Conservation (phyloP, 2,888 invertebrate species). For the Drosophila infuscata region DNA sequence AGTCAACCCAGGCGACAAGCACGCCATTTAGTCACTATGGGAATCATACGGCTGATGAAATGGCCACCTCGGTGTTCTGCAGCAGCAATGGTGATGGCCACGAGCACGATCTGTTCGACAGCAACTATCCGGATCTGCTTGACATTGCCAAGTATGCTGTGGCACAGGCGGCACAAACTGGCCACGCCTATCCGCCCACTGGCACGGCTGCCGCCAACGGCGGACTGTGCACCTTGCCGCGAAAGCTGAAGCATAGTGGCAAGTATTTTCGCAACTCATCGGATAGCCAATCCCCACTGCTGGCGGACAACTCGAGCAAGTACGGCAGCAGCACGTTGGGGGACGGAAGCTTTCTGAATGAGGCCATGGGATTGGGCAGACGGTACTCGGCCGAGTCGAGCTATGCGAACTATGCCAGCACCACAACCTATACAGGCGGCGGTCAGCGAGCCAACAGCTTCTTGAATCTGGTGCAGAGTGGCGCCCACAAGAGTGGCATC, state of each 20-base stretch:
- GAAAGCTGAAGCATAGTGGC: constrained; percentile 83
- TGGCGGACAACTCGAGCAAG: constrained; percentile 88
- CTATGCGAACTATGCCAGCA: constrained; percentile 82
- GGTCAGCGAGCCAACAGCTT: constrained; percentile 89
- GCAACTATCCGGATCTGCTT: constrained; percentile 84
- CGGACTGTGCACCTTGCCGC: constrained; percentile 89
- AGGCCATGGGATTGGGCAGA: constrained; percentile 85
- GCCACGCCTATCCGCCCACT: constrained; percentile 37
- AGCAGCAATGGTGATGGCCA: constrained; percentile 84
- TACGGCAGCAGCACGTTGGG: constrained; percentile 90
- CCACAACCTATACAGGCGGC: constrained; percentile 80
- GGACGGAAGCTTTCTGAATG: constrained; percentile 87
- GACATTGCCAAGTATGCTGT: constrained; percentile 84
- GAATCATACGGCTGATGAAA: constrained; percentile 71
- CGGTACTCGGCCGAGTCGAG: constrained; percentile 86
- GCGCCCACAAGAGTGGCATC: constrained; percentile 69
- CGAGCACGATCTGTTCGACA: constrained; percentile 84
- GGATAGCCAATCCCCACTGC: constrained; percentile 91
- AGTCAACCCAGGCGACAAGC: constrained; percentile 18
- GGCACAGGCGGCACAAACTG: constrained; percentile 69
- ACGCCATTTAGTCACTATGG: constrained; percentile 58
- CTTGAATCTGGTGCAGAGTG: constrained; percentile 87
- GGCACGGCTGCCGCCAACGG: constrained; percentile 54
- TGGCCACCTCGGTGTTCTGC: constrained; percentile 82
- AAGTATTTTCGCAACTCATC: constrained; percentile 85